Percentiles rank a stretch among this genome's conserved stretches.
Conservation (phyloP, 2,888 invertebrate genomes). For the Nomada flava region DNA sequence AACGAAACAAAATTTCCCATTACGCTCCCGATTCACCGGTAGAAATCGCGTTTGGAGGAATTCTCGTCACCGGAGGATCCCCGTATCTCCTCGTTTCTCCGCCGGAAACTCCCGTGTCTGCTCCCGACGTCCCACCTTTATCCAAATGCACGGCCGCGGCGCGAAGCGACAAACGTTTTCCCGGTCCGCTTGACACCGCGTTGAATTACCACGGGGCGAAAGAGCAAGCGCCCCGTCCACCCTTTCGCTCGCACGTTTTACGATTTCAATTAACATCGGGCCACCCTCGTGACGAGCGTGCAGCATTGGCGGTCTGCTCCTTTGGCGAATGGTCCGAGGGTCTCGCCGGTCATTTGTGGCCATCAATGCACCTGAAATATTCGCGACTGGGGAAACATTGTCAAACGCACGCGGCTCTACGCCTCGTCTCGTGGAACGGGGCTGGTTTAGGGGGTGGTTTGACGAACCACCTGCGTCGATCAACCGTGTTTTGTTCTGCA, state of each 20-base stretch:
- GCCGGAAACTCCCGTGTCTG: constrained; percentile 56
- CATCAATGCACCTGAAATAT: constrained; percentile 43
- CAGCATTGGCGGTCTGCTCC: constrained; percentile 27
- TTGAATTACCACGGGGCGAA: constrained; percentile 67
- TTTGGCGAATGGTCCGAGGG: constrained; percentile 40
- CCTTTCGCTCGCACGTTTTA: constrained; percentile 62
- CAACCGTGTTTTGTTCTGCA: neutral
- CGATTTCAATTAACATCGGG: constrained; percentile 75
- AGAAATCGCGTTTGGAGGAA: constrained; percentile 8
- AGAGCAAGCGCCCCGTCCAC: constrained; percentile 47
- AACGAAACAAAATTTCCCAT: constrained; percentile 29
- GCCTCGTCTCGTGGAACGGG: constrained; percentile 21
- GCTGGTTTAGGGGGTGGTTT: neutral
- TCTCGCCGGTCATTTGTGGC: constrained; percentile 44
- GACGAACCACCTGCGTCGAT: constrained; percentile 36
- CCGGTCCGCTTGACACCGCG: constrained; percentile 67
- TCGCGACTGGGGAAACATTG: constrained; percentile 48
- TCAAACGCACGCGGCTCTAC: constrained; percentile 51
- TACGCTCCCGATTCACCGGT: constrained; percentile 16
- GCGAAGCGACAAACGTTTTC: constrained; percentile 69
- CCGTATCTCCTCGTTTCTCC: constrained; percentile 14
- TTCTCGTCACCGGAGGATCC: constrained; percentile 19
- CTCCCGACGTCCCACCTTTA: constrained; percentile 52
- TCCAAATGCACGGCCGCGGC: constrained; percentile 29
- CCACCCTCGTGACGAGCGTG: constrained; percentile 25